These are phyloP conservation scores for Parnassius glacialis DNA, from an alignment of 2,888 invertebrate species.

Conservation along the genomic window DNA sequence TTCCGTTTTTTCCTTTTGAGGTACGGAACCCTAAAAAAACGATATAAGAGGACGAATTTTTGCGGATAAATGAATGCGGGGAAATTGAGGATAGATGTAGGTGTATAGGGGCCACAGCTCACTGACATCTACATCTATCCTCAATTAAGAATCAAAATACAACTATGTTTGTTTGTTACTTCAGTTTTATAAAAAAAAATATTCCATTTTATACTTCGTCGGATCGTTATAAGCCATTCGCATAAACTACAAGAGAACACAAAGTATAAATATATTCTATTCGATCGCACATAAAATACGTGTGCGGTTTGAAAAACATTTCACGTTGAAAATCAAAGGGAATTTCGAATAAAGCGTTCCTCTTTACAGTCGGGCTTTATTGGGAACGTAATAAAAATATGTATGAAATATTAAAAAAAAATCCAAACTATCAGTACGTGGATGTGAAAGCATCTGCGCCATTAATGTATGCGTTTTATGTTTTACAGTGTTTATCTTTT, in stretches of 20 bases:
- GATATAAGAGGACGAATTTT: too few relatives aligned
- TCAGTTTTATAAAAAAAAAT: not conserved
- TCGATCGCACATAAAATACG: not conserved
- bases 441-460: not conserved
- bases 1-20: too few relatives aligned
- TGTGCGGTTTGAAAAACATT: slow-evolving; percentile 26
- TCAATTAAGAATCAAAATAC: too few relatives aligned
- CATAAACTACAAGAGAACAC: slow-evolving; percentile 5
- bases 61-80: too few relatives aligned
- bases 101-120: too few relatives aligned
- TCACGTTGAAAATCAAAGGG: slow-evolving; percentile 18
- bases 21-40: too few relatives aligned
- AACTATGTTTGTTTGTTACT: too few relatives aligned
- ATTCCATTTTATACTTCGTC: not conserved
- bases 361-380: slow-evolving; percentile 15
- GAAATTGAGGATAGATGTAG: too few relatives aligned
- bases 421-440: not conserved
- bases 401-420: not conserved
- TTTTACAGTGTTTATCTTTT: not conserved
- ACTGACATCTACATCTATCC: too few relatives aligned
- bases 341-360: slow-evolving; percentile 20
- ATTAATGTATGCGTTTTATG: not conserved
- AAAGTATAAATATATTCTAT: slow-evolving; percentile 7
- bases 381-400: slow-evolving; percentile 12
- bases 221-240: not conserved